Evolutionary conservation across 2,888 invertebrate genomes (phyloP).

Genomic region (Pammene aurita): DNA sequence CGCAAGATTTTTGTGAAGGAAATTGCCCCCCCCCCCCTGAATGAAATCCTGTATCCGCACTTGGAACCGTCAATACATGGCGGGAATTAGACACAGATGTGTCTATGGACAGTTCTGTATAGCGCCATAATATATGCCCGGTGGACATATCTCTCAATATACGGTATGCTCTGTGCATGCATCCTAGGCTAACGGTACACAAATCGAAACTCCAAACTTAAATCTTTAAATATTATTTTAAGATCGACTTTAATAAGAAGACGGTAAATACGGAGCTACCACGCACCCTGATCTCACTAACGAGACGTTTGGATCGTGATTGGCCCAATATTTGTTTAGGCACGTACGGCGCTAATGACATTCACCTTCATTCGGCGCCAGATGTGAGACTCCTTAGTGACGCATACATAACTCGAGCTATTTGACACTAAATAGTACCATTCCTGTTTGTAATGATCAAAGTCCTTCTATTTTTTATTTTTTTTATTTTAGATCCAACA

Average conservation of each 20-base stretch:
- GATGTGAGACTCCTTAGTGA: constrained; percentile 41
- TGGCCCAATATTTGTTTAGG: constrained; percentile 67
- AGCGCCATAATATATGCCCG: too few species aligned
- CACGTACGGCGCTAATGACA: constrained; percentile 64
- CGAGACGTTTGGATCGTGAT: constrained; percentile 56
- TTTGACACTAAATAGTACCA: background rate
- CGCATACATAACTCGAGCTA: constrained; percentile 26
- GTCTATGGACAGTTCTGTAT: too few species aligned
- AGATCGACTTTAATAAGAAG: constrained; percentile 16
- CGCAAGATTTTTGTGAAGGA: too few species aligned
- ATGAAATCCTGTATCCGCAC: too few species aligned
- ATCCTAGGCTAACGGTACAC: too few species aligned
- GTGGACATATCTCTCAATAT: too few species aligned
- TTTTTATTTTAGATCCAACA: too few species aligned
- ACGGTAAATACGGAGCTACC: constrained; percentile 33
- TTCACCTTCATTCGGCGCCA: constrained; percentile 45
- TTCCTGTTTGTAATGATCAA: background rate
- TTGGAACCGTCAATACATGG: too few species aligned
- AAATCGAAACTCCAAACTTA: background rate
- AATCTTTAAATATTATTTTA: constrained; percentile 11
- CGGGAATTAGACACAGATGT: too few species aligned
- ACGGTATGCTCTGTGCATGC: too few species aligned
- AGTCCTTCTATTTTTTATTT: too few species aligned
- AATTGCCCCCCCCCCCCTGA: too few species aligned
- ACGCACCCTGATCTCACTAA: constrained; percentile 50